phyloP scores from a whole-genome alignment of 2,888 invertebrate species.

The Caenorhabditis wallacei region DNA sequence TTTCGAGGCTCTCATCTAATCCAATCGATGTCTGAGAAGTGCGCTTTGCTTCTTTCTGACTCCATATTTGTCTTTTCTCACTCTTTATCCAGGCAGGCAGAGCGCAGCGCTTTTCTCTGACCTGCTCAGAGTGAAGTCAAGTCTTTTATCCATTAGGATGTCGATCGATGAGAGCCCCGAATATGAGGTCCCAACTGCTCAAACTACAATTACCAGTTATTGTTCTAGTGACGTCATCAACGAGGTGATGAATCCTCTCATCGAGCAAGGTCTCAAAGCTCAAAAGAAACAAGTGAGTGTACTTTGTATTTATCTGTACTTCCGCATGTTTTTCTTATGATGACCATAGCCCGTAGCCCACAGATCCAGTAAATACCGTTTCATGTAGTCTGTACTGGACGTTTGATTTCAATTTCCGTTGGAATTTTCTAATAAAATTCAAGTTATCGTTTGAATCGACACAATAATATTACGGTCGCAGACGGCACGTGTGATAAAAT shows the following conservation, averaged over 20 bases:
- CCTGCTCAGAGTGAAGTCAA: constrained; percentile 13
- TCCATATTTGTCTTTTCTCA: constrained; percentile 34
- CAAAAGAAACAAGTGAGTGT: constrained; percentile 31
- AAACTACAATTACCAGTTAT: constrained; percentile 62
- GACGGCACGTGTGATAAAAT: constrained; percentile 36
- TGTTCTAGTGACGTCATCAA: constrained; percentile 56
- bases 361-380: not conserved
- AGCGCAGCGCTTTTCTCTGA: constrained; percentile 35
- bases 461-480: constrained; percentile 41
- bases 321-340: constrained; percentile 34
- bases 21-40: constrained; percentile 43
- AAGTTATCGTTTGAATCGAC: constrained; percentile 20
- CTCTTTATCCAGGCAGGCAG: constrained; percentile 10
- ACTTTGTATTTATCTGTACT: constrained; percentile 5
- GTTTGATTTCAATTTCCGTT: constrained; percentile 45
- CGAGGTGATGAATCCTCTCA: constrained; percentile 51
- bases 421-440: constrained; percentile 53
- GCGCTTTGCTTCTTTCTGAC: not conserved
- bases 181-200: constrained; percentile 43
- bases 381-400: constrained; percentile 1
- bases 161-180: constrained; percentile 51
- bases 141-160: constrained; percentile 42
- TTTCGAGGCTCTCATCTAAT: constrained; percentile 43
- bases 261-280: constrained; percentile 40
- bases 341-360: constrained; percentile 28